Base-by-base conservation (phyloP, 30 jellyfish, hydroid and myxozoan genomes). In the Thelohanellus kitauei region DNA sequence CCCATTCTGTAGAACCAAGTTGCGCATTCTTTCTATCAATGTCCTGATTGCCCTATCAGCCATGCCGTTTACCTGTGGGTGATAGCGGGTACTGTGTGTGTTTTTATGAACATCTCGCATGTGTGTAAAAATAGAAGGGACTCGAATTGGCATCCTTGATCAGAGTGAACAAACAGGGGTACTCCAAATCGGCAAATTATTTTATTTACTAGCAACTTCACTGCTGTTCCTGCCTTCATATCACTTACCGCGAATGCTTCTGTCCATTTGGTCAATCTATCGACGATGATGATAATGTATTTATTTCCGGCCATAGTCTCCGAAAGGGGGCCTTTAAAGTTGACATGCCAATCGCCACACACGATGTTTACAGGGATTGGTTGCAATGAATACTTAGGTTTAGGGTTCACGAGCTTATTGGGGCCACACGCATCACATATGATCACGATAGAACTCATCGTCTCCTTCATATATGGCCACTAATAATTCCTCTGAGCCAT, bases 361-460 rank as follows among this genome's bases (percentile, higher is more conserved):
- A 60, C 55, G 17, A 53, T 53, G 33, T 50, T 60, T 21, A 50
- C 59, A 4, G 83, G 60, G 12, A 50, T 40, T 18, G 54, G 38
- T 21, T 47, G 60, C 71, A 49, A 32, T 32, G 71, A 67, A 14
- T 53, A 66, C 0, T 50, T 46, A 2, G 57, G 34, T 30, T 11
- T 30, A n/a, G 12, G 55, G 17, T 56, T 56, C 2, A 57, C 64
- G 44, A 44, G 40, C 34, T 50, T 58, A 52, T 50, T 58, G 18
- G 67, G 21, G n/a, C 59, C 67, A 31, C 69, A 58, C 21, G 41
- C 71, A 22, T 18, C 43, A 21, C 71, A 58, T n/a, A 52, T 58
- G 18, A 41, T 53, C 2, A 58, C 43, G 59, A 52, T 48, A 21
- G 43, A 60, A 13, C 46, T 31, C 1, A 49, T 30, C 47, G 41